Evolutionary conservation across 2,888 invertebrate species (phyloP).

Genomic region (Malachius bipustulatus): DNA sequence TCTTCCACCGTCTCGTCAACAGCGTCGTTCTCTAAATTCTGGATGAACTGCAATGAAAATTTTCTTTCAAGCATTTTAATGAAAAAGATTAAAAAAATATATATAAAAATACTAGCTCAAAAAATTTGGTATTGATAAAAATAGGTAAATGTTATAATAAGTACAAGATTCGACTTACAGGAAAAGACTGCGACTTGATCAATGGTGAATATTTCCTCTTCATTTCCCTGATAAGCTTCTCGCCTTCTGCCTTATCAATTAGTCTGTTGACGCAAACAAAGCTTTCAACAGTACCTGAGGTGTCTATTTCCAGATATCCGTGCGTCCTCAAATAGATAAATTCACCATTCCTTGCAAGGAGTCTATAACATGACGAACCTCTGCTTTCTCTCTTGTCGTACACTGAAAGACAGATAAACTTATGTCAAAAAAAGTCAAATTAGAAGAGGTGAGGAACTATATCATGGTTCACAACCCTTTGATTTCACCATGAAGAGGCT

Average conservation of each 20-base stretch:
- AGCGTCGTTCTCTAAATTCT: constrained; percentile 12
- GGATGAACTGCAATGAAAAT: constrained; percentile 7
- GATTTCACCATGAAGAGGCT: too few species aligned
- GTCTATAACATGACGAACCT: constrained; percentile 77
- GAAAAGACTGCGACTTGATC: constrained; percentile 28
- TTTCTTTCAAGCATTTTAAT: constrained; percentile 4
- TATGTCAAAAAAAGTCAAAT: not conserved
- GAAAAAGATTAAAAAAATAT: not conserved
- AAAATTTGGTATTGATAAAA: too few species aligned
- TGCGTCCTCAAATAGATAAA: constrained; percentile 75
- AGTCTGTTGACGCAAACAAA: constrained; percentile 80
- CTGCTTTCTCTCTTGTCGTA: constrained; percentile 72
- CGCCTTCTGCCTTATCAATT: constrained; percentile 61
- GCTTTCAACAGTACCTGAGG: constrained; percentile 66
- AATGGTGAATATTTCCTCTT: constrained; percentile 65
- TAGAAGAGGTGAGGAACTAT: too few species aligned
- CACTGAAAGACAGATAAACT: constrained; percentile 44
- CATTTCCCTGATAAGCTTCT: constrained; percentile 63
- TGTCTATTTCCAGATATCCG: constrained; percentile 75
- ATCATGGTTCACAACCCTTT: too few species aligned
- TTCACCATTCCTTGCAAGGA: constrained; percentile 69
- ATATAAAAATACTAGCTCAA: not conserved
- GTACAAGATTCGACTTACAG: too few species aligned
- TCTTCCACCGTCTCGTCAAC: constrained; percentile 49
- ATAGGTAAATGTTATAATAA: constrained; percentile 1